These are phyloP conservation scores for Coenonympha glycerion DNA, from an alignment of 2,888 invertebrate genomes.

Conservation along the genomic window DNA sequence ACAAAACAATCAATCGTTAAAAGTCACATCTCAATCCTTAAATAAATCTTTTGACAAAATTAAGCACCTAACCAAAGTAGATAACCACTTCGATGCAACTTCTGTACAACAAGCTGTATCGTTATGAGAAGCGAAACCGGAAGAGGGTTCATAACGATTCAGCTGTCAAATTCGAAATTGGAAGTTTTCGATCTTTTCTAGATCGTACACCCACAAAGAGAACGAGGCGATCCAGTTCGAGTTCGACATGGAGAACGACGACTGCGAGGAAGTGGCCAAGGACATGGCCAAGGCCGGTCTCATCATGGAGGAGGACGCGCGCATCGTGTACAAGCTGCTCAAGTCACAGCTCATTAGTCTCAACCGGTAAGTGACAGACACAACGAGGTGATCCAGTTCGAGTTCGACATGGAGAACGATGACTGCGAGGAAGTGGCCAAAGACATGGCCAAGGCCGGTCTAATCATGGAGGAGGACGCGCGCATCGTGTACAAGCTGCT, in stretches of 20 bases:
- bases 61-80: too few species aligned
- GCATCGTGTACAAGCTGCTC: slow-evolving; percentile 92
- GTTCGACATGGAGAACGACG: slow-evolving; percentile 93
- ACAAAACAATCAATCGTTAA: too few species aligned
- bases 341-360: slow-evolving; percentile 90
- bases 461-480: slow-evolving; percentile 45
- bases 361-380: slow-evolving; percentile 59
- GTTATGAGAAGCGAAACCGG: too few species aligned
- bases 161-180: too few species aligned
- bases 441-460: slow-evolving; percentile 79
- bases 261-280: slow-evolving; percentile 94
- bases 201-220: slow-evolving; percentile 96
- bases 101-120: too few species aligned
- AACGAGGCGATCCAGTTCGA: slow-evolving; percentile 99
- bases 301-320: slow-evolving; percentile 95
- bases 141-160: too few species aligned
- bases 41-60: too few species aligned
- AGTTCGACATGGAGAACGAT: slow-evolving; percentile 94
- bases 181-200: slow-evolving; percentile 29
- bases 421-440: slow-evolving; percentile 94
- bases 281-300: slow-evolving; percentile 97
- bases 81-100: too few species aligned
- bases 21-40: too few species aligned
- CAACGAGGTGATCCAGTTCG: slow-evolving; percentile 98
- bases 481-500: background rate